Conservation (phyloP, 2,888 invertebrate species). For the Eristalis arbustorum region DNA sequence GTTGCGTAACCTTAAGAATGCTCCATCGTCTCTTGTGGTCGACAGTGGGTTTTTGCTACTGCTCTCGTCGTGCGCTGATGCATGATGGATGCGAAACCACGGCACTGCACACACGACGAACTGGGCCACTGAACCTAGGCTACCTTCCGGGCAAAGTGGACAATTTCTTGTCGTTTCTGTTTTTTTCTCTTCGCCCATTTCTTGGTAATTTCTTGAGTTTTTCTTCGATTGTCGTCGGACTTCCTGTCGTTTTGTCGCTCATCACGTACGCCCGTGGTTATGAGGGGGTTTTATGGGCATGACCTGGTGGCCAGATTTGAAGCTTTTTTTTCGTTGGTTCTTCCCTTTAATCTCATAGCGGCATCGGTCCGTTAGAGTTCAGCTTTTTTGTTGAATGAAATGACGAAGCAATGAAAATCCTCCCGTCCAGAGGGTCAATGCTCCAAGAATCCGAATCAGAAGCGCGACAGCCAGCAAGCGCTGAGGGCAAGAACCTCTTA, state of each 20-base stretch:
- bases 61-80: slow-evolving; percentile 1
- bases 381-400: slow-evolving; percentile 31
- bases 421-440: slow-evolving; percentile 17
- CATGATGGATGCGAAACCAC: slow-evolving; percentile 58
- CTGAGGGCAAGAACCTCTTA: slow-evolving; percentile 63
- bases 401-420: neutral
- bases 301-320: slow-evolving; percentile 63
- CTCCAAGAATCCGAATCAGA: slow-evolving; percentile 28
- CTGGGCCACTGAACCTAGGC: slow-evolving; percentile 52
- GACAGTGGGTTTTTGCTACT: neutral
- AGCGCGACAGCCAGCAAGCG: slow-evolving; percentile 12
- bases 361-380: slow-evolving; percentile 65
- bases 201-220: neutral
- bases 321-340: neutral
- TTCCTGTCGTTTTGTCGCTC: slow-evolving; percentile 40
- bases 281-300: slow-evolving; percentile 53
- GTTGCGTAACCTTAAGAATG: slow-evolving; percentile 65
- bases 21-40: slow-evolving; percentile 30
- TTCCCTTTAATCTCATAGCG: slow-evolving; percentile 55
- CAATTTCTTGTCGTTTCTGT: neutral
- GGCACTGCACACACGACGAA: slow-evolving; percentile 44
- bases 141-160: slow-evolving; percentile 25
- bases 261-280: slow-evolving; percentile 29
- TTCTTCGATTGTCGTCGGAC: slow-evolving; percentile 33
- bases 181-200: neutral